Evolutionary conservation across 1,140 invertebrate species (phyloP), one percentile per base, ranked within the genome.

Genomic region (Fopius arisanus): DNA sequence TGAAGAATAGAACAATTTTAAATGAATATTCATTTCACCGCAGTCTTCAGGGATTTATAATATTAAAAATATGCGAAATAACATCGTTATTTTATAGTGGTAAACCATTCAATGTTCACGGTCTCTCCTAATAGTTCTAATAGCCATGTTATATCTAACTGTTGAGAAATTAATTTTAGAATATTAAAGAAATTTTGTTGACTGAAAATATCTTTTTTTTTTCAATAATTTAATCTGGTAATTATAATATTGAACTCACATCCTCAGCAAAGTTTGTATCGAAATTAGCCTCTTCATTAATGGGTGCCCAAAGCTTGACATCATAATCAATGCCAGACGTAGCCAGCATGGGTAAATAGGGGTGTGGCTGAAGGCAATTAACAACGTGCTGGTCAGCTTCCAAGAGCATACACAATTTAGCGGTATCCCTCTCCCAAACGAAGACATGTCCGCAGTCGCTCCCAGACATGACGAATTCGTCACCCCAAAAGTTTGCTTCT

Each of bases 311-410:
- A 0, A 97, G 83, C 86, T 97, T 97, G 7, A 97, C 90, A 82
- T 97, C 94, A 85, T 97, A 95, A 83, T 97, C 96, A 72, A 97
- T 96, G 7, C 96, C 96, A 74, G 95, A 96, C 6, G 95, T 94
- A 0, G 95, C 95, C 4, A 97, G 81, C 77, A 96, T 91, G 69
- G 95, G 95, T 71, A 95, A 86, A 74, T 88, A 92, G 0, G 95
- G 95, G 88, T 97, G 96, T 0, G 96, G 96, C 80, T 96, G 94
- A 0, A 96, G 81, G 84, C 95, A 95, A 86, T 96, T 96, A 28
- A 96, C 95, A 0, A 97, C 95, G 82, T 95, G 95, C 65, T 92
- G 90, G 87, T 97, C 96, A 3, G 93, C 96, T 82, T 96, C 91
- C 29, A 96, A 83, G 0, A 96, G 84, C 91, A 94, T 96, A n/a